A percentile compares a stretch with the other conserved stretches of the same genome.
phyloP scores from a whole-genome alignment of 2,888 invertebrate species.

The Lordiphosa andalusiaca region DNA sequence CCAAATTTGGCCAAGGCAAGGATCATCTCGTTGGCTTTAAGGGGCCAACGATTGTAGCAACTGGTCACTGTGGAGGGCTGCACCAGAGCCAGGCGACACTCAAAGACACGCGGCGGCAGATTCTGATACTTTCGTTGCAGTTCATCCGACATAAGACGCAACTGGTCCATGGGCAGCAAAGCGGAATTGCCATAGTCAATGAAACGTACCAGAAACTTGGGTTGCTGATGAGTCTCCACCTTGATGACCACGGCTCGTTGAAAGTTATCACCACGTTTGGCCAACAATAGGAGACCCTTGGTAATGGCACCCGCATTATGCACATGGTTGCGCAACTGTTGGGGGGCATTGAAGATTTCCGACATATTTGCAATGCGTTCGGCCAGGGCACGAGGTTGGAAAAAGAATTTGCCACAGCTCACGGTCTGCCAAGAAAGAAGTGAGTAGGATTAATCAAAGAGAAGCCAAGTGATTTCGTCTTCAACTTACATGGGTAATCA shows the following conservation, averaged over 20 bases:
- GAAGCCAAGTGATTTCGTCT: too few relatives aligned
- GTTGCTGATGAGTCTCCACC: conserved; percentile 66
- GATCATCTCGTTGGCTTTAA: conserved; percentile 82
- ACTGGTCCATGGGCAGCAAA: conserved; percentile 80
- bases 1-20: conserved; percentile 75
- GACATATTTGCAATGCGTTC: conserved; percentile 77
- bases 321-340: conserved; percentile 58
- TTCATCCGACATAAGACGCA: conserved; percentile 79
- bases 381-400: conserved; percentile 72
- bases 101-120: conserved; percentile 84
- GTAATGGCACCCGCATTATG: conserved; percentile 67
- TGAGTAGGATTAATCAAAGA: neutral
- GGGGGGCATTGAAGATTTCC: conserved; percentile 77
- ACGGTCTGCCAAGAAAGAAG: conserved; percentile 56
- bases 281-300: conserved; percentile 83
- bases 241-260: conserved; percentile 83
- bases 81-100: conserved; percentile 86
- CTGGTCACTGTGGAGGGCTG: conserved; percentile 85
- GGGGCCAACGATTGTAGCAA: conserved; percentile 84
- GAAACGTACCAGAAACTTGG: conserved; percentile 84
- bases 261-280: conserved; percentile 81
- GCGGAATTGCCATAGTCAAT: conserved; percentile 89
- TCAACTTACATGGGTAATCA: conserved; percentile 82
- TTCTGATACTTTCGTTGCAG: conserved; percentile 54
- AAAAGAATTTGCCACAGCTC: conserved; percentile 78